Evolutionary conservation across 53 echinoderm and acorn worm species (phyloP), one percentile per base, ranked within the genome.

Genomic region (Paracentrotus lividus): DNA sequence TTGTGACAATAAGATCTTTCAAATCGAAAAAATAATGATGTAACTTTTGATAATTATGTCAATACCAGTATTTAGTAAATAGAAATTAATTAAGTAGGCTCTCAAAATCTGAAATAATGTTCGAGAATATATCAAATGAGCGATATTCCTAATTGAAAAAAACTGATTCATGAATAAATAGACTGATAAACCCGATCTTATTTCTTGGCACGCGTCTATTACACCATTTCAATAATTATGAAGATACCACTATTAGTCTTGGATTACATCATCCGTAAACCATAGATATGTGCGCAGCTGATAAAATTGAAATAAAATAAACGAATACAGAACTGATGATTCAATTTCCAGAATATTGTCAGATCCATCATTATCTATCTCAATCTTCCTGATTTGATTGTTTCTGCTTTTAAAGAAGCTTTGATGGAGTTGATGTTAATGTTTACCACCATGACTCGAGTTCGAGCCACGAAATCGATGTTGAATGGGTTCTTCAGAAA

Each of bases 341-440:
- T 86, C 55, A 86, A 86, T 86, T 86, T 86, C 47, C 18, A 52
- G 38, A 40, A 89, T 5, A 18, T 42, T 61, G 58, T 65, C 42
- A 44, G 44, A 89, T 89, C 40, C 89, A 89, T 89, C 89, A 89
- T 89, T 64, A 57, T 89, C 64, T 61, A 64, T 89, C 64, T 59
- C 57, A 36, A 55, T 88, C 88, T 88, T 42, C 65, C 26, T 34
- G 38, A 59, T 40, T 59, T 89, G 60, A 61, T 89, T 89, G 60
- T 65, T 89, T 61, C 60, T 89, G 89, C 64, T 64, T 89, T 89
- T 13, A 61, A 89, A 87, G 44, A 36, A 58, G 64, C 64, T 61
- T 89, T 89, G 60, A 89, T 89, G 66, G 44, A 89, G 43, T 64
- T 89, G 89, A 89, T 89, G 89, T 89, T 89, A 89, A 89, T 89